These are phyloP conservation scores for Emydura subglobosa DNA, from an alignment of 2,113 vertebrate species.

Conservation along the genomic window DNA sequence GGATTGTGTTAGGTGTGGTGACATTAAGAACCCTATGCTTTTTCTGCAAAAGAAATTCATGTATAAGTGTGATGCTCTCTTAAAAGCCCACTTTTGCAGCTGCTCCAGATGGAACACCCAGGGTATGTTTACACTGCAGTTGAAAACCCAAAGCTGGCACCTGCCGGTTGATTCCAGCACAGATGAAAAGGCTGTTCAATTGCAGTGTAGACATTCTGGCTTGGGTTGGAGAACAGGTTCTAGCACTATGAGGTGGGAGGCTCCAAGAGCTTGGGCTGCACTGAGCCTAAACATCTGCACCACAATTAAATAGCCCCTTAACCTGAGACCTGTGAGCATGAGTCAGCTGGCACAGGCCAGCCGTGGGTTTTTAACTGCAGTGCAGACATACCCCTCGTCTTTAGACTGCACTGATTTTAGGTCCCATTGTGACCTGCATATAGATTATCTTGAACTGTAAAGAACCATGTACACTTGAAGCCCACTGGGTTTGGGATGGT, in stretches of 20 bases:
- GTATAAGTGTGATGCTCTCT: background rate
- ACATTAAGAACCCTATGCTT: background rate
- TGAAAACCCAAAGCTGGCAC: background rate
- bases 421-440: background rate
- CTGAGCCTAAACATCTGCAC: background rate
- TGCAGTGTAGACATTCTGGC: background rate
- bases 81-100: background rate
- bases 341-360: background rate
- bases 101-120: background rate
- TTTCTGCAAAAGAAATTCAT: background rate
- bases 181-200: background rate
- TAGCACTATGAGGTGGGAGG: background rate
- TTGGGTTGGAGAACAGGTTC: background rate
- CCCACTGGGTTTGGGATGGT: background rate
- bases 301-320: background rate
- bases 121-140: background rate
- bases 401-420: background rate
- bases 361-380: background rate
- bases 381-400: background rate
- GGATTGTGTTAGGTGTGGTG: background rate
- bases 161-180: background rate
- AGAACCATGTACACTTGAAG: fast-evolving
- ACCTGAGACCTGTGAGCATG: background rate
- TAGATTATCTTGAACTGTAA: background rate
- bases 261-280: background rate